phyloP scores from a whole-genome alignment of 2,113 vertebrate species.

The Tor tambroides region DNA sequence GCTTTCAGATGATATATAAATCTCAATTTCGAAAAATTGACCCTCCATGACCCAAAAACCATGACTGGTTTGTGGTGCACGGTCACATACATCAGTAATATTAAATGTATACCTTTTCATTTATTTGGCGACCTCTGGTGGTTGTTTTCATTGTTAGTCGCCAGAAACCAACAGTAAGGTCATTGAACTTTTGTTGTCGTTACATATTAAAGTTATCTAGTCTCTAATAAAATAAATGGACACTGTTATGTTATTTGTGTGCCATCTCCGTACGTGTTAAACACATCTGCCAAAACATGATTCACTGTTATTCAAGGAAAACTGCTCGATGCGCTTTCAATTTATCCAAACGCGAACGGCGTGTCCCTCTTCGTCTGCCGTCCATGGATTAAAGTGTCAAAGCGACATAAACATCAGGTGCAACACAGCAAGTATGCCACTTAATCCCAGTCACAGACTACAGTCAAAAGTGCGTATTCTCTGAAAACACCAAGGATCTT shows the following conservation, averaged over 20 bases:
- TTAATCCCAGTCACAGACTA: background rate
- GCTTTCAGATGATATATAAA: no score
- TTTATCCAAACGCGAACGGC: background rate
- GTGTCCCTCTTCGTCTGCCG: constrained; percentile 41
- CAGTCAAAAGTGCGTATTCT: background rate
- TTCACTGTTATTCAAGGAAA: background rate
- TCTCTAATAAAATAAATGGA: background rate
- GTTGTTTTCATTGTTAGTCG: background rate
- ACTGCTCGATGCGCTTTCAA: background rate
- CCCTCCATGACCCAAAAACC: no score
- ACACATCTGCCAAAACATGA: background rate
- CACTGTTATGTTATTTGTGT: background rate
- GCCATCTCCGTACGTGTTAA: no score
- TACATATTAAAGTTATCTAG: background rate
- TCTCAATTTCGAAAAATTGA: no score
- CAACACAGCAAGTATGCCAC: constrained; percentile 1
- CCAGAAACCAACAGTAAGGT: background rate
- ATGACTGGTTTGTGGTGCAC: no score
- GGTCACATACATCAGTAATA: background rate
- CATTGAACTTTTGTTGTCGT: background rate
- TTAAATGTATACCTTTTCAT: background rate
- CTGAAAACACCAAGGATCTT: background rate
- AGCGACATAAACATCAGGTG: background rate
- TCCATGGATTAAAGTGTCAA: constrained; percentile 6
- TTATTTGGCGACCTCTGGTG: constrained; percentile 22